These are phyloP conservation scores for Apodemia hepburni DNA, from an alignment of 2,888 invertebrate genomes.

Conservation along the genomic window DNA sequence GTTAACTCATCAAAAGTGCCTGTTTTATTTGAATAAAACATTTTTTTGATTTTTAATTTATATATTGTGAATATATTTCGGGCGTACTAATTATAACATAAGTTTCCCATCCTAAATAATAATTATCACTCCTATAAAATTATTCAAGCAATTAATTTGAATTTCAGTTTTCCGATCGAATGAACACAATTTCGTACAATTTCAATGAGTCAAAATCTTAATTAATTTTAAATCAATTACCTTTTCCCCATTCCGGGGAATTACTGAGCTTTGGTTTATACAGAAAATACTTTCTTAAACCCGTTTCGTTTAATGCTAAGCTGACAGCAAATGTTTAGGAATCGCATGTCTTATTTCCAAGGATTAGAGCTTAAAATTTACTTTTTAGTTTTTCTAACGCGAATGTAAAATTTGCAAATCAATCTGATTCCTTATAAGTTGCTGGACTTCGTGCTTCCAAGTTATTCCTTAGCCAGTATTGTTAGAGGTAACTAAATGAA, in stretches of 20 bases:
- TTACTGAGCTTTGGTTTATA: conserved; percentile 5
- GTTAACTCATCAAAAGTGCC: no score
- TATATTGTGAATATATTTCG: no score
- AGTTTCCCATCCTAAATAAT: no score
- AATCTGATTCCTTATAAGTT: background rate
- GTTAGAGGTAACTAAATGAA: background rate
- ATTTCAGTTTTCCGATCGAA: no score
- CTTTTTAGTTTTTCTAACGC: background rate
- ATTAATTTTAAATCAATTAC: background rate
- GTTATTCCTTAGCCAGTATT: background rate
- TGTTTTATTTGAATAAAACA: no score
- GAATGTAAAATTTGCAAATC: background rate
- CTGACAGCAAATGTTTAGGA: background rate
- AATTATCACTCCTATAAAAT: no score
- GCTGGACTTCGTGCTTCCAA: background rate
- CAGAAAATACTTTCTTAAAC: conserved; percentile 7
- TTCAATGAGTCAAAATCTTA: no score
- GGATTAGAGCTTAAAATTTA: background rate
- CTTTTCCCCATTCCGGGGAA: background rate
- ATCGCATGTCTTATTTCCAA: background rate
- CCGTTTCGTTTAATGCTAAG: background rate
- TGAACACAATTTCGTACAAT: no score
- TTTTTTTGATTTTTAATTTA: no score
- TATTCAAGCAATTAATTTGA: no score
- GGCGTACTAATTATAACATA: no score